Evolutionary conservation across 35 echinoderm and acorn worm genomes (phyloP), one percentile per base, ranked within the genome.

Genomic region (Diadema setosum): DNA sequence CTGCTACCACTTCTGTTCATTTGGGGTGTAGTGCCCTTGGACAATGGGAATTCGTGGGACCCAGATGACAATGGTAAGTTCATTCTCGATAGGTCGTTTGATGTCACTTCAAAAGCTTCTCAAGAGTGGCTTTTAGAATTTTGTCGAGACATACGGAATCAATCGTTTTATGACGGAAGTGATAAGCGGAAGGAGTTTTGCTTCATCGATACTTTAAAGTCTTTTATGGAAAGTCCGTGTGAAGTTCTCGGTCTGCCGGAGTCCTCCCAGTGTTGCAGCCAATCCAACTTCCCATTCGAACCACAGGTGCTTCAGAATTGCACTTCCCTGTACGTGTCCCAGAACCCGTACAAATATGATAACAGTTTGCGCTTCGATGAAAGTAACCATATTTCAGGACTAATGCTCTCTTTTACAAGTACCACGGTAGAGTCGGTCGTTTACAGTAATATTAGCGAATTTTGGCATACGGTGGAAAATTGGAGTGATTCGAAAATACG

Each of bases 111-210:
- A 36, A 83, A 58, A 17, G 83, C 86, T 20, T 70, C 76, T 5
- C 93, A 95, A 73, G 32, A 58, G 17, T 95, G 93, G 93, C 31
- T 95, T 44, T 45, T 82, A 25, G 16, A 52, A 15, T 95, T 95
- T 48, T 95, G 93, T 45, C 26, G 58, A 18, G 83, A 87, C 11
- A 56, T 95, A 6, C 67, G 84, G 3, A 82, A 91, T 21, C 83
- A 91, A 44, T 43, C 67, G 5, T 95, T 95, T 95, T 86, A 87
- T 58, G 64, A n/a, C 12, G 1, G 18, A 0, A 24, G 27, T 25
- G 46, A 35, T 16, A 42, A 87, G 24, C 30, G 39, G 2, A 45
- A 35, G 0, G 74, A 84, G 5, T 49, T 59, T 46, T 95, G 88
- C 37, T 95, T 91, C 32, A 90, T 91, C 14, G 88, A 90, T 57